These are phyloP conservation scores for Pollenia angustigena DNA, from an alignment of 2,888 invertebrate species.

Conservation along the genomic window DNA sequence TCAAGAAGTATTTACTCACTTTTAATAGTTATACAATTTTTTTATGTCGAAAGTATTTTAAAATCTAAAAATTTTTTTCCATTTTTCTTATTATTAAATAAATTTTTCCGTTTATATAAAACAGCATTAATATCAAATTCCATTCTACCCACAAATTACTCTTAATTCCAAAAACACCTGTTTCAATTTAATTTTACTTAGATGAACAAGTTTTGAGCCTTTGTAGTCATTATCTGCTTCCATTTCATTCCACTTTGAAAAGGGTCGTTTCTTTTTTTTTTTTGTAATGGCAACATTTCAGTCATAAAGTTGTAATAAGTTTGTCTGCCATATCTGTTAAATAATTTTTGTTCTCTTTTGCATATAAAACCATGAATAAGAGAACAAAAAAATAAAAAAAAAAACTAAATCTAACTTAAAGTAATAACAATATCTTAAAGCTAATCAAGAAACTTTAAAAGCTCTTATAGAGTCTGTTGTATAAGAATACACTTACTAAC, in stretches of 20 bases:
- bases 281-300: conserved; percentile 36
- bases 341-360: conserved; percentile 21
- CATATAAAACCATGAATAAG: conserved; percentile 25
- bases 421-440: conserved; percentile 71
- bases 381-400: background rate
- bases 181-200: conserved; percentile 50
- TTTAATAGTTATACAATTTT: too few species aligned
- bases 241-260: conserved; percentile 22
- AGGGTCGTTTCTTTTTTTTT: conserved; percentile 40
- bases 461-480: conserved; percentile 27
- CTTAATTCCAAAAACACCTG: conserved; percentile 58
- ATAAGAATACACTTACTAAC: background rate
- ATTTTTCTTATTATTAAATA: too few species aligned
- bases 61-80: too few species aligned
- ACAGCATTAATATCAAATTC: too few species aligned
- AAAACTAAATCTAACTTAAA: conserved; percentile 50
- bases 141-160: background rate
- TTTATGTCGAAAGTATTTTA: too few species aligned
- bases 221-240: conserved; percentile 45
- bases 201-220: conserved; percentile 35
- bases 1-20: too few species aligned
- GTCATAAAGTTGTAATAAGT: conserved; percentile 55
- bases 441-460: conserved; percentile 63
- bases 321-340: conserved; percentile 19
- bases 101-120: too few species aligned